phyloP scores from a whole-genome alignment of 2,888 invertebrate species.

The Cryptocephalus moraei region DNA sequence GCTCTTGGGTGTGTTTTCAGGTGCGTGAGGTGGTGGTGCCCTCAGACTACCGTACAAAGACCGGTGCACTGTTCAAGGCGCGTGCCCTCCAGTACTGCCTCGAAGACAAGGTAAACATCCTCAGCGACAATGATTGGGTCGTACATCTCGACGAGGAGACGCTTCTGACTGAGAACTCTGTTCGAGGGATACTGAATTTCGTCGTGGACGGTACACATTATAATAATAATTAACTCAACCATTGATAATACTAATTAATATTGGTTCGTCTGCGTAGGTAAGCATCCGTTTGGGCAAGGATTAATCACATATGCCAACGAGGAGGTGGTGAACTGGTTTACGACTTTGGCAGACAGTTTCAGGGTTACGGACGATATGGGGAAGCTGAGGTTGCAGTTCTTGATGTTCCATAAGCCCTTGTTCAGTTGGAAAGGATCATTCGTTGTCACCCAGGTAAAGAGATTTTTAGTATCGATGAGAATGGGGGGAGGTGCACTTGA shows the following conservation, averaged over 20 bases:
- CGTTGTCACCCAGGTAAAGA: conserved; percentile 83
- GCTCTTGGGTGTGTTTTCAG: no score
- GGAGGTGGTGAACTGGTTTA: conserved; percentile 92
- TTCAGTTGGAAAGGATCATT: conserved; percentile 98
- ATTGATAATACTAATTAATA: no score
- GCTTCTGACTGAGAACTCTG: conserved; percentile 81
- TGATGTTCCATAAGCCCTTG: conserved; percentile 85
- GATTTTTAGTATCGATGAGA: no score
- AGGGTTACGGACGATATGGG: conserved; percentile 98
- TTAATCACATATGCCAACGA: conserved; percentile 94
- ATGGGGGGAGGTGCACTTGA: no score
- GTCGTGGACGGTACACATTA: neutral
- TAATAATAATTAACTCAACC: no score
- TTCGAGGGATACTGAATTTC: conserved; percentile 50
- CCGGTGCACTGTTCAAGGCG: conserved; percentile 67
- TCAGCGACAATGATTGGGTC: conserved; percentile 88
- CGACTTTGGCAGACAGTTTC: conserved; percentile 91
- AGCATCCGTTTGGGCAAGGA: conserved; percentile 89
- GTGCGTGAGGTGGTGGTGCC: conserved; percentile 74
- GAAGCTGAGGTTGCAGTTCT: conserved; percentile 85
- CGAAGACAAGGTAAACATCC: conserved; percentile 76
- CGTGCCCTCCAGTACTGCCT: conserved; percentile 92
- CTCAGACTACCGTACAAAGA: conserved; percentile 72
- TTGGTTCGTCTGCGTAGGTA: conserved; percentile 43
- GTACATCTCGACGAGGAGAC: conserved; percentile 98